These are phyloP conservation scores for Montipora sp. DNA, from an alignment of 64 coral and sea anemone genomes.

Conservation along the genomic window DNA sequence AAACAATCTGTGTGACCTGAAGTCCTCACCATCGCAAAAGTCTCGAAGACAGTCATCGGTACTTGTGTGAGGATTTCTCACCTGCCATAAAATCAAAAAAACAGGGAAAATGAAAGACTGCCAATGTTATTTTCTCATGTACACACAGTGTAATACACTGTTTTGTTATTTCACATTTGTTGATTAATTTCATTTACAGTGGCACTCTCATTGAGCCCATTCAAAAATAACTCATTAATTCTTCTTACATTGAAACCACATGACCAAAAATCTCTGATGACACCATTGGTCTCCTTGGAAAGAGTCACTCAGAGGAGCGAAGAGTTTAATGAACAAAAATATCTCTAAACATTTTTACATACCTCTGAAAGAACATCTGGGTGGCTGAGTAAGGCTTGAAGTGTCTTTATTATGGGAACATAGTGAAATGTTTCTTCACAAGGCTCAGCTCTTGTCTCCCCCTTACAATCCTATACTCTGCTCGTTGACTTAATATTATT, in stretches of 20 bases:
- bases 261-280: too few relatives aligned
- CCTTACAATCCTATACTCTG: slow-evolving; percentile 16
- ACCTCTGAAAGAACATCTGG: too few relatives aligned
- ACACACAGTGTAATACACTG: not conserved
- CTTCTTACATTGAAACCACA: too few relatives aligned
- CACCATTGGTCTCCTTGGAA: not conserved
- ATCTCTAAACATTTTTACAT: too few relatives aligned
- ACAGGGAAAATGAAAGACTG: not conserved
- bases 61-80: not conserved
- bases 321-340: not conserved
- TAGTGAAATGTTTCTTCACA: slow-evolving; percentile 56
- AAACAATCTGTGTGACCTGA: slow-evolving; percentile 31
- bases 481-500: slow-evolving; percentile 52
- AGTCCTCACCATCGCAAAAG: slow-evolving; percentile 11
- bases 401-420: slow-evolving; percentile 64
- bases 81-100: not conserved
- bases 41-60: not conserved
- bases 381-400: not conserved
- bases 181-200: too few relatives aligned
- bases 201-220: too few relatives aligned
- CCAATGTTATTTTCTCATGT: not conserved
- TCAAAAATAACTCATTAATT: too few relatives aligned
- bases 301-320: not conserved
- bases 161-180: too few relatives aligned
- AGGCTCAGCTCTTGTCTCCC: slow-evolving; percentile 41